Conservation (phyloP, 2,113 vertebrate species). For the Leptobrachium leishanense region DNA sequence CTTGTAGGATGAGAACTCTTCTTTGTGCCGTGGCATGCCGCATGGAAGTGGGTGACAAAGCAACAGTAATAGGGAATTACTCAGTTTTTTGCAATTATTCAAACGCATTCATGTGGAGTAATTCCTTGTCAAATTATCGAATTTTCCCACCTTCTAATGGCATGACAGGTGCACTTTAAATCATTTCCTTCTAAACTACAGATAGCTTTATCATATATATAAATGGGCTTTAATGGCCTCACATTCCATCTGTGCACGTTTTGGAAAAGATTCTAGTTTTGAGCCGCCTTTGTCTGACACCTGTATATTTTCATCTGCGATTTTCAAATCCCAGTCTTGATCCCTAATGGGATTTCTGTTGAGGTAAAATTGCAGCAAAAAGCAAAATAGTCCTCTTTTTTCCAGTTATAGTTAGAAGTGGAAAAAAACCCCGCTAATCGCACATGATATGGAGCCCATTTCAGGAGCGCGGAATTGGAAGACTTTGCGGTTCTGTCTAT, state of each 20-base stretch:
- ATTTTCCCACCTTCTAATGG: no score
- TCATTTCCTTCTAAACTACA: no score
- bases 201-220: background rate
- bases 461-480: constrained; percentile 26
- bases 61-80: no score
- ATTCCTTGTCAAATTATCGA: no score
- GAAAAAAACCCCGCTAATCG: constrained; percentile 37
- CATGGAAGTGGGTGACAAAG: no score
- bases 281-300: background rate
- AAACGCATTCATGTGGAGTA: no score
- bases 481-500: constrained; percentile 11
- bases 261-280: background rate
- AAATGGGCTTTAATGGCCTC: background rate
- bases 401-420: constrained; percentile 34
- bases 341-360: constrained; percentile 28
- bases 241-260: background rate
- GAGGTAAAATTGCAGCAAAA: constrained; percentile 37
- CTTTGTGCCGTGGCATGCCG: no score
- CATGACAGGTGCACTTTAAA: no score
- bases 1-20: no score
- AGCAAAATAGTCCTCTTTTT: constrained; percentile 37
- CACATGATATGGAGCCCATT: constrained; percentile 28
- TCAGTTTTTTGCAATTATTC: no score
- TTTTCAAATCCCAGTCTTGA: constrained; percentile 41
- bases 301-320: constrained; percentile 11